Percentiles rank a stretch among this genome's conserved stretches.
Evolutionary conservation across 1,140 invertebrate genomes (phyloP).

Genomic region (Maniola jurtina): DNA sequence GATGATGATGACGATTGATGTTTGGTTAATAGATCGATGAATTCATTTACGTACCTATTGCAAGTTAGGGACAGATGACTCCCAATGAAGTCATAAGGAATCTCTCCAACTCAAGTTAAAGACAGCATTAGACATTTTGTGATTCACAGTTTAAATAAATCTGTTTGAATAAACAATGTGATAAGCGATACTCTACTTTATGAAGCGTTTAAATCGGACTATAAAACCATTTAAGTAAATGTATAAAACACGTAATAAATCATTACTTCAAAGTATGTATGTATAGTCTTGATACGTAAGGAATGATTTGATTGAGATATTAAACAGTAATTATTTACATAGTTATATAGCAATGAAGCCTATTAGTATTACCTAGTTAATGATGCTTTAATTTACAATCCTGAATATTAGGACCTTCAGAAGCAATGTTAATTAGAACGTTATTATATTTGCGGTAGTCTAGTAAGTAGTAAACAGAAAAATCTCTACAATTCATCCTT

Average conservation of each 20-base stretch:
- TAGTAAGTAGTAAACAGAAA: not conserved
- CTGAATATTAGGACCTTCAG: not conserved
- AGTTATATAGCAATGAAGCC: not conserved
- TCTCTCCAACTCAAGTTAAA: no score
- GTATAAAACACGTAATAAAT: no score
- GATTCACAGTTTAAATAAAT: no score
- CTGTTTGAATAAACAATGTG: no score
- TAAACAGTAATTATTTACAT: not conserved
- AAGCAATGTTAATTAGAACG: not conserved
- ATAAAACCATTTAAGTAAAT: not conserved
- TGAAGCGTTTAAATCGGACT: not conserved
- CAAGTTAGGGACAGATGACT: no score
- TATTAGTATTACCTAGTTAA: not conserved
- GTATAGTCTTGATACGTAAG: not conserved
- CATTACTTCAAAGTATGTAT: not conserved
- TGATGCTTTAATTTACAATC: not conserved
- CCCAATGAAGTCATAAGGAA: no score
- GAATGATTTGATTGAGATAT: not conserved
- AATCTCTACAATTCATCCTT: constrained; percentile 20
- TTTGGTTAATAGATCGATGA: no score
- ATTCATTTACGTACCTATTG: no score
- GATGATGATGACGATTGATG: no score
- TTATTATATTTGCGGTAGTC: not conserved
- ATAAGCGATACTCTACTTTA: no score
- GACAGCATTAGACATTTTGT: no score